Base-by-base conservation (phyloP, 2,888 invertebrate genomes). In the Idaea dimidiata region DNA sequence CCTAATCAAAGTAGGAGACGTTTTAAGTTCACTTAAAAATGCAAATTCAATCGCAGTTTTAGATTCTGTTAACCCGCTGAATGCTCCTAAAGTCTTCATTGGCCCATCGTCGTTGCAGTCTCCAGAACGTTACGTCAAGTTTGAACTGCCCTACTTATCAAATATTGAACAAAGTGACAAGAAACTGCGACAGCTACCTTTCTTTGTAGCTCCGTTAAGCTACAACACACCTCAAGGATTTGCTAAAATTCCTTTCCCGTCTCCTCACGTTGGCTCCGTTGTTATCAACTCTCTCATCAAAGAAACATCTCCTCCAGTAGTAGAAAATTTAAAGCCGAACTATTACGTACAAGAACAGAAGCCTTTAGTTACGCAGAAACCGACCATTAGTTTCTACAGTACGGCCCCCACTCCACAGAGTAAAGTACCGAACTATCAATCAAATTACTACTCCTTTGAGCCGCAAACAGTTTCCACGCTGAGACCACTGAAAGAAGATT, bases 201-300 rank as follows among this genome's bases (percentile, higher is more conserved):
- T 97, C 85, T 97, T 97, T 74, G 97, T 97, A 7, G 97, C 97
- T 0, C 97, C 97, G 0, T 84, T 97, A 24, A 97, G 96, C 76
- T 97, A 97, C 76, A 95, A 95, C 71, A 95, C 97, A n/a, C 97
- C 97, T 0, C 93, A 94, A 59, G 97, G 97, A 3, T 97, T 96
- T 78, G 96, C 96, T 0, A 97, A 97, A 86, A 97, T 97, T 68
- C 95, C 97, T 0, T 94, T 97, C 80, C 97, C 97, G 0, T 95
- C 97, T 16, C 97, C 97, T 0, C 97, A 97, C 75, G 97, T 97
- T 0, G 97, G 97, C 0, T 97, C 97, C 0, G 96, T 97, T 4
- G 96, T 97, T 0, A 94, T 97, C 0, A 95, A 95, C 73, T 92
- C 94, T 6, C 86, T 87, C 68, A 91, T 89, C 24, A 83, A 78